phyloP scores from a whole-genome alignment of 2,113 vertebrate species.

The Solea solea region DNA sequence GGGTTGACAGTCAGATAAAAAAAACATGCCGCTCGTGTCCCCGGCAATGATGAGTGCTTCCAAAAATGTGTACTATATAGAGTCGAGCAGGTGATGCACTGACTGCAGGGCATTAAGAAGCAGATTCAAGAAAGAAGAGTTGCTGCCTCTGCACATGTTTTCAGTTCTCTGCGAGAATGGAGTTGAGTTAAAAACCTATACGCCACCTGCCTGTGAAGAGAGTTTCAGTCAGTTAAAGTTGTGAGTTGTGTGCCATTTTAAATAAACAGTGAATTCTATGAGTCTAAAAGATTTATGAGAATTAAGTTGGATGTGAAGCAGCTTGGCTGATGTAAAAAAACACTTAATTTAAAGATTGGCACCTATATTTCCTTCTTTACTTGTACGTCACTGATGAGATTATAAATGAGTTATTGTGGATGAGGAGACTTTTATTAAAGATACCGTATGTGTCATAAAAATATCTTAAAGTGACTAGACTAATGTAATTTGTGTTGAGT shows the following conservation, averaged over 20 bases:
- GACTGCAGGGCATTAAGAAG: constrained; percentile 35
- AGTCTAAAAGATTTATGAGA: constrained; percentile 43
- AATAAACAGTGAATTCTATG: constrained; percentile 14
- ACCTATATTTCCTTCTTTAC: constrained; percentile 37
- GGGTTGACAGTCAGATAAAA: constrained; percentile 47
- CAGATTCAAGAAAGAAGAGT: constrained; percentile 41
- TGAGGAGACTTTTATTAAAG: too few species aligned
- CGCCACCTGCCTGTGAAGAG: constrained; percentile 28
- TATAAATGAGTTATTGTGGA: too few species aligned
- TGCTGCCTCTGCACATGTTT: constrained; percentile 57
- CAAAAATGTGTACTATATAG: constrained; percentile 27
- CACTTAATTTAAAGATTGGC: constrained; percentile 62
- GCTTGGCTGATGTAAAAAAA: constrained; percentile 63
- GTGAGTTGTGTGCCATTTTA: not conserved
- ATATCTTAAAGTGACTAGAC: too few species aligned
- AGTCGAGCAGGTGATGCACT: constrained; percentile 34
- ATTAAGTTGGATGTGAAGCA: constrained; percentile 42
- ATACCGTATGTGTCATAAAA: too few species aligned
- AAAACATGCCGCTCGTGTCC: constrained; percentile 14
- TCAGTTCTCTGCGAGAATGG: constrained; percentile 35
- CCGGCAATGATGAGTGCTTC: constrained; percentile 26
- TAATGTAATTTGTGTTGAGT: too few species aligned
- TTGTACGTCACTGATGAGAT: not conserved
- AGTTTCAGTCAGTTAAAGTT: constrained; percentile 29
- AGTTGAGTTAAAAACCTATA: constrained; percentile 40